Evolutionary conservation across 1,140 invertebrate species (phyloP).

Genomic region (Philopotamus ludificatus): DNA sequence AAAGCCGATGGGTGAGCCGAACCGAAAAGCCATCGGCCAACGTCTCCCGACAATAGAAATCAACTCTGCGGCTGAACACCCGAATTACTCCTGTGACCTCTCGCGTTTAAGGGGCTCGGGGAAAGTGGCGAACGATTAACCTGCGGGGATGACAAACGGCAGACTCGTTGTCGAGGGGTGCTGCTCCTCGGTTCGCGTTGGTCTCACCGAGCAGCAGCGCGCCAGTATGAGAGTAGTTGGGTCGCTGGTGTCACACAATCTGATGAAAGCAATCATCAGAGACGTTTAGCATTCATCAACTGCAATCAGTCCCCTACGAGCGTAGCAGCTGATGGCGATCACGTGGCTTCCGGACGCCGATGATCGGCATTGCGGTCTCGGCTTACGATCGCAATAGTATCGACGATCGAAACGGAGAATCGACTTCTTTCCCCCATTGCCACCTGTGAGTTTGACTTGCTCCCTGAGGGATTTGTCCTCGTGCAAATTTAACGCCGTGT

Average conservation of each 20-base stretch:
- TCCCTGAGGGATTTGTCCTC: neutral
- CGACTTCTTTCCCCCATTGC: too few relatives aligned
- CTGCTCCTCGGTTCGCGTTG: too few relatives aligned
- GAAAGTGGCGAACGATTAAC: too few relatives aligned
- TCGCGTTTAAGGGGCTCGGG: too few relatives aligned
- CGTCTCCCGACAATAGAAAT: conserved; percentile 1
- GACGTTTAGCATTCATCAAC: neutral
- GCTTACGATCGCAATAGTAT: neutral
- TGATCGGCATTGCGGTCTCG: too few relatives aligned
- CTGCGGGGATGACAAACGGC: too few relatives aligned
- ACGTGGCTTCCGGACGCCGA: too few relatives aligned
- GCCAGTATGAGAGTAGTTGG: conserved; percentile 1
- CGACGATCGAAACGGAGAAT: neutral
- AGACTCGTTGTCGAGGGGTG: too few relatives aligned
- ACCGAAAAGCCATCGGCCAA: neutral
- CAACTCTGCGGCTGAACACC: too few relatives aligned
- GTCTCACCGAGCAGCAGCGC: too few relatives aligned
- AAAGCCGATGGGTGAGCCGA: conserved; percentile 6
- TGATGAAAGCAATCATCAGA: neutral
- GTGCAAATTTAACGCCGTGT: neutral
- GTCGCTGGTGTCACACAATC: conserved; percentile 3
- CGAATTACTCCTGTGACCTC: too few relatives aligned
- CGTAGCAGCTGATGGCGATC: conserved; percentile 2
- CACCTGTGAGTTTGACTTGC: neutral
- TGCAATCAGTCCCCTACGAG: conserved; percentile 15